Conservation (phyloP, 2,797 vertebrate genomes). For the Kryptolebias ocellatus region DNA sequence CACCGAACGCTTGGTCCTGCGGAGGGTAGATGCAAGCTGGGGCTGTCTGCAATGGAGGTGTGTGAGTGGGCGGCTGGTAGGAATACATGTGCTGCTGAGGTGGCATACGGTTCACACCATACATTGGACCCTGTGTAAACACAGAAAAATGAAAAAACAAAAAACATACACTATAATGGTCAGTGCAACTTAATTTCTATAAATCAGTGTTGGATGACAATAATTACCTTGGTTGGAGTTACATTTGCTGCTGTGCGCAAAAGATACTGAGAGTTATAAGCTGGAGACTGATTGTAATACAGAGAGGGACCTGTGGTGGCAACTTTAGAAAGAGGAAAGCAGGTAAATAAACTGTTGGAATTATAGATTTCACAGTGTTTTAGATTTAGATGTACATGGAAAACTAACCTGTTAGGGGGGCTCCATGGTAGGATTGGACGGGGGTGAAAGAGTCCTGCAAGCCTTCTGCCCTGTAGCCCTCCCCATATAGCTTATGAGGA, state of each 20-base stretch:
- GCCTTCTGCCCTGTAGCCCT: constrained; percentile 86
- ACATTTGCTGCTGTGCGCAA: constrained; percentile 92
- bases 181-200: background rate
- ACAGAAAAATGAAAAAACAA: background rate
- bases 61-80: constrained; percentile 91
- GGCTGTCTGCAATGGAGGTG: constrained; percentile 90
- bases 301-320: constrained; percentile 90
- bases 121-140: constrained; percentile 86
- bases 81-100: constrained; percentile 94
- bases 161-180: background rate
- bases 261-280: constrained; percentile 96
- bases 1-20: constrained; percentile 89
- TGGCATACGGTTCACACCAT: constrained; percentile 91
- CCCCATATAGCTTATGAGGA: constrained; percentile 87
- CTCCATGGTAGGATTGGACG: constrained; percentile 89
- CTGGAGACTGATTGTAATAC: constrained; percentile 94
- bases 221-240: constrained; percentile 94
- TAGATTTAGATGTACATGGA: background rate
- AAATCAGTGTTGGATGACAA: constrained; percentile 1
- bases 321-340: constrained; percentile 77
- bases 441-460: constrained; percentile 88
- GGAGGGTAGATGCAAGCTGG: constrained; percentile 93
- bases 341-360: background rate
- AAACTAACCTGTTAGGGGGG: constrained; percentile 89
- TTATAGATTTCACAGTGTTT: background rate